phyloP scores from a whole-genome alignment of 1,140 invertebrate species.

The Drosophila fuyamai region DNA sequence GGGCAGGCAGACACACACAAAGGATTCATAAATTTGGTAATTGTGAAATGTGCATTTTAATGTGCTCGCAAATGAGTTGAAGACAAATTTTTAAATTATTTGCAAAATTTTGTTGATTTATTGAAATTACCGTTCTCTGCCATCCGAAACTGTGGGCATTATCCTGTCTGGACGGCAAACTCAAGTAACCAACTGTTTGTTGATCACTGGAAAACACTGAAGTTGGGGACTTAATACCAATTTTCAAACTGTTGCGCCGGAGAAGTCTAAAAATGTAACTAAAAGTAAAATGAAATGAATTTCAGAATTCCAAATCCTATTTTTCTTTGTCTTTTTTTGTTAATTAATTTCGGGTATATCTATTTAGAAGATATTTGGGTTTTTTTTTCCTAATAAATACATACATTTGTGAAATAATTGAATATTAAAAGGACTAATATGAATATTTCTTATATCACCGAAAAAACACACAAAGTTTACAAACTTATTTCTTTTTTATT shows the following conservation, averaged over 20 bases:
- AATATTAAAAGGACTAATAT: too few species aligned
- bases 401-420: too few species aligned
- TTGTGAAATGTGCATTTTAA: conserved; percentile 62
- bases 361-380: neutral
- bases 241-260: conserved; percentile 69
- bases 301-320: neutral
- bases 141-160: conserved; percentile 1
- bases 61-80: conserved; percentile 59
- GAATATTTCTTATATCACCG: too few species aligned
- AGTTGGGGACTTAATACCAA: conserved; percentile 51
- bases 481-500: too few species aligned
- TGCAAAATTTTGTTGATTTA: conserved; percentile 53
- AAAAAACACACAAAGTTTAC: too few species aligned
- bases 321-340: neutral
- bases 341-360: neutral
- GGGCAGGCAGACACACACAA: conserved; percentile 29
- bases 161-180: conserved; percentile 3
- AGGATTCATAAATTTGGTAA: conserved; percentile 73
- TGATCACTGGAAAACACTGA: conserved; percentile 58
- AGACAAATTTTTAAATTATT: conserved; percentile 57
- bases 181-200: conserved; percentile 13
- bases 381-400: neutral
- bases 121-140: conserved; percentile 45
- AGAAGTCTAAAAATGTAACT: conserved; percentile 7
- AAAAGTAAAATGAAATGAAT: neutral